A percentile compares a stretch with the other conserved stretches of the same genome.
Evolutionary conservation across 1,140 invertebrate genomes (phyloP).

Genomic region (Euschistus heros): DNA sequence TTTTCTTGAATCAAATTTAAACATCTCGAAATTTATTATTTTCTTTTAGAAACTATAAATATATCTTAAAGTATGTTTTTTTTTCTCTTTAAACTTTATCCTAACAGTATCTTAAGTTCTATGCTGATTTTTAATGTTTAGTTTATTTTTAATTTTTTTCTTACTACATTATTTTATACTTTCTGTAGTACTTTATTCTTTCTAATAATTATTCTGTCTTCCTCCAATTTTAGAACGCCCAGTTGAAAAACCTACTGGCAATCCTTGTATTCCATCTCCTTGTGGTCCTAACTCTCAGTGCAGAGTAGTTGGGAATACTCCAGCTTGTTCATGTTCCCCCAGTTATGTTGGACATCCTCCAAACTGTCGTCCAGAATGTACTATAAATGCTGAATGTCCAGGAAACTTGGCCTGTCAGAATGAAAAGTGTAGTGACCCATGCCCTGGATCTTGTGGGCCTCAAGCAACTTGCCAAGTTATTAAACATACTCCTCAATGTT

Average conservation of each 20-base stretch:
- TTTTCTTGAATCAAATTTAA: conserved; percentile 19
- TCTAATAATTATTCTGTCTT: conserved; percentile 2
- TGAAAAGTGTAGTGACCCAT: conserved; percentile 70
- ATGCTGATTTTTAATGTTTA: conserved; percentile 12
- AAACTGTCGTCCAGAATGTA: conserved; percentile 71
- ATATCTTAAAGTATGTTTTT: no score
- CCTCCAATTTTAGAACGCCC: conserved; percentile 11
- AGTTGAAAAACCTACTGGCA: conserved; percentile 35
- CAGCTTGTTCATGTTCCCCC: conserved; percentile 64
- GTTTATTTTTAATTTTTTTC: neutral
- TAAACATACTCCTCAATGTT: conserved; percentile 71
- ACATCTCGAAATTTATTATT: conserved; percentile 36
- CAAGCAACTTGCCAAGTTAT: conserved; percentile 70
- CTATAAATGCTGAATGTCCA: conserved; percentile 68
- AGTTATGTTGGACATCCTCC: conserved; percentile 68
- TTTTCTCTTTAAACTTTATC: neutral
- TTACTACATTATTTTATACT: neutral
- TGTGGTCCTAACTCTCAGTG: conserved; percentile 73
- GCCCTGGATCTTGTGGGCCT: conserved; percentile 71
- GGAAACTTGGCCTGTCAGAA: conserved; percentile 69
- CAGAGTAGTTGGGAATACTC: conserved; percentile 52
- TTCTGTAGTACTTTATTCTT: conserved; percentile 14
- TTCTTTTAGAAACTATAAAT: no score
- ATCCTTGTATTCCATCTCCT: conserved; percentile 67
- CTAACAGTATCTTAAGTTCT: neutral